Conservation (phyloP, 1,140 invertebrate genomes). For the Nasonia longicornis region DNA sequence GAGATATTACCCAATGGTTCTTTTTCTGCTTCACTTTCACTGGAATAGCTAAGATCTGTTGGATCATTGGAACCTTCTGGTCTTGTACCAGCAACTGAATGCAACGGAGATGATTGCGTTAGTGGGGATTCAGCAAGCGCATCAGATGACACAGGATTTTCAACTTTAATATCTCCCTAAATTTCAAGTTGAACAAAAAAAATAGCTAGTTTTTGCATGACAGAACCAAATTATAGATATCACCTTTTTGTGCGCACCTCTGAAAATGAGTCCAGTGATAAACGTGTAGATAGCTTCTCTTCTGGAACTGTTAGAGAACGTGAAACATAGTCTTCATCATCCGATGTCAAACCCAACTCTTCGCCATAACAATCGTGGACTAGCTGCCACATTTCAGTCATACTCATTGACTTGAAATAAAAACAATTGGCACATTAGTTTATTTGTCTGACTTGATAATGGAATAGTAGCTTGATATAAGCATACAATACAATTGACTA, state of each 20-base stretch:
- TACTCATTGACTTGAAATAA: constrained; percentile 77
- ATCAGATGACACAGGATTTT: constrained; percentile 51
- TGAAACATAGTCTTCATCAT: constrained; percentile 89
- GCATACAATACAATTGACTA: constrained; percentile 40
- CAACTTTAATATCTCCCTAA: constrained; percentile 51
- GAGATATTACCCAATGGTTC: constrained; percentile 58
- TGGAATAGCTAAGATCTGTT: constrained; percentile 85
- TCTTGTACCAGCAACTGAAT: constrained; percentile 43
- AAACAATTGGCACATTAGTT: constrained; percentile 20
- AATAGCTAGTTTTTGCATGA: background rate
- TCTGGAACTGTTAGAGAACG: constrained; percentile 66
- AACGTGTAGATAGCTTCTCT: constrained; percentile 68
- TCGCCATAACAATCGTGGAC: constrained; percentile 93
- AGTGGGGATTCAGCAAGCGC: constrained; percentile 46
- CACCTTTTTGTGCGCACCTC: constrained; percentile 63
- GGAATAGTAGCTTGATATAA: constrained; percentile 27
- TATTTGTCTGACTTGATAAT: constrained; percentile 10
- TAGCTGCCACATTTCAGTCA: constrained; percentile 89
- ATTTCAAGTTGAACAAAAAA: background rate
- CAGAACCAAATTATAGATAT: background rate
- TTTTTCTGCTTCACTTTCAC: constrained; percentile 83
- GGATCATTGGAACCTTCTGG: constrained; percentile 65
- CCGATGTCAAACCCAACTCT: constrained; percentile 90
- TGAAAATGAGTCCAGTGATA: constrained; percentile 72
- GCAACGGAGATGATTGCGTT: constrained; percentile 45